Evolutionary conservation across 2,113 vertebrate genomes (phyloP).

Genomic region (Sterna hirundo): DNA sequence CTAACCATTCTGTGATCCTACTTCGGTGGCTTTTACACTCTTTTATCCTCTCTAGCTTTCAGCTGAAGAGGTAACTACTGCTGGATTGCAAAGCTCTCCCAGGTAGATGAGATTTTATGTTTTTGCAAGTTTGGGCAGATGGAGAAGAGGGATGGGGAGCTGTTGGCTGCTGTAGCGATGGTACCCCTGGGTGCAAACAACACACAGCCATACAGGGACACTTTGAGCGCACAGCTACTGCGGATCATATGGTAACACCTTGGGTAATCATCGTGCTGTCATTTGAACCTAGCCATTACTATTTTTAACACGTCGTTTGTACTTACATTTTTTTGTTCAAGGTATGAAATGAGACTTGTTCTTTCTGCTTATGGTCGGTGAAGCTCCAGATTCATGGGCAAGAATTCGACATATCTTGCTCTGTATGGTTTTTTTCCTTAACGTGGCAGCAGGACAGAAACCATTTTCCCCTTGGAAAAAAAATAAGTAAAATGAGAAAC

Average conservation of each 20-base stretch:
- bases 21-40: background rate
- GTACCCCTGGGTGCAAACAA: constrained; percentile 9
- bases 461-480: background rate
- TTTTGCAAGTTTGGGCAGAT: constrained; percentile 40
- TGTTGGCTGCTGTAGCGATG: background rate
- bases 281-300: constrained; percentile 15
- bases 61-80: background rate
- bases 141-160: constrained; percentile 30
- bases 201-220: background rate
- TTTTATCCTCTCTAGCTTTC: background rate
- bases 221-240: background rate
- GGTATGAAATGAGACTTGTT: background rate
- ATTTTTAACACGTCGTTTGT: background rate
- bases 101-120: constrained; percentile 36
- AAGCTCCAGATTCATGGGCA: background rate
- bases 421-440: background rate
- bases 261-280: constrained; percentile 17
- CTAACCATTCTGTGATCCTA: background rate
- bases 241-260: background rate
- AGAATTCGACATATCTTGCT: background rate
- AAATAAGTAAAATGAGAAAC: background rate
- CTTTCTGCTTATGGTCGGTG: background rate
- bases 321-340: background rate
- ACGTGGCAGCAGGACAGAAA: background rate
- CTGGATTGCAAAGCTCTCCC: constrained; percentile 23